Evolutionary conservation across 2,113 vertebrate genomes (phyloP), one percentile per base, ranked within the genome.

Genomic region (Saguinus imperator): DNA sequence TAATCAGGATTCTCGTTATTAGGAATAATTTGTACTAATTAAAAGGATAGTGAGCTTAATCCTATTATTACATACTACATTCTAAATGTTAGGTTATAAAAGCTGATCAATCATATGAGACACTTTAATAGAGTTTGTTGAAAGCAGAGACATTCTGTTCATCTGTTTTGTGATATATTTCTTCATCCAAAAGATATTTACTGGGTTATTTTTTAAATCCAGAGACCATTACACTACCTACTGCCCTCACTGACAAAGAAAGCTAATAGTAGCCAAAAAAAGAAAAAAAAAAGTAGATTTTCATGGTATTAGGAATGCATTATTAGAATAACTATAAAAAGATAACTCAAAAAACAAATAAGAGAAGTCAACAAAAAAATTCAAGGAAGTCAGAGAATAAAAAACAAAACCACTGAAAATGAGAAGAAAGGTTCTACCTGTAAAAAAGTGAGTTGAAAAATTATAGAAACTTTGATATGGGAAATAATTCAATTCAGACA

Each of bases 141-240:
- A 92, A 94, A 52, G 10, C 6, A 40, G 7, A 32, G 17, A 83
- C 4, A 45, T 84, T 68, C 79, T 87, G 48, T 20, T 40, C 23
- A 45, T 95, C 16, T 76, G 21, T 79, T 75, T 94, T 58, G 11
- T 61, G 40, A 77, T 45, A 35, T 68, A 43, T 57, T 29, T 92
- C 25, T 95, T 94, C n/a, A 70, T 27, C 58, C 48, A 76, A 80
- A 96, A 94, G 21, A 21, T 55, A 64, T 32, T 86, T 89, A 64
- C 3, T 92, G 50, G 32, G 32, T 48, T 95, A 79, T 43, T 89
- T 94, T 75, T 72, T 89, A 55, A 89, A 95, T 73, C 37, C 23
- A 52, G 21, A 89, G 21, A 77, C 12, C 55, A 43, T 81, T 61
- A 32, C 0, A 43, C 6, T 76, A 76, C 48, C 14, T 5, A 2